phyloP scores from a whole-genome alignment of 2,113 vertebrate species.

The Setophaga kirtlandii region DNA sequence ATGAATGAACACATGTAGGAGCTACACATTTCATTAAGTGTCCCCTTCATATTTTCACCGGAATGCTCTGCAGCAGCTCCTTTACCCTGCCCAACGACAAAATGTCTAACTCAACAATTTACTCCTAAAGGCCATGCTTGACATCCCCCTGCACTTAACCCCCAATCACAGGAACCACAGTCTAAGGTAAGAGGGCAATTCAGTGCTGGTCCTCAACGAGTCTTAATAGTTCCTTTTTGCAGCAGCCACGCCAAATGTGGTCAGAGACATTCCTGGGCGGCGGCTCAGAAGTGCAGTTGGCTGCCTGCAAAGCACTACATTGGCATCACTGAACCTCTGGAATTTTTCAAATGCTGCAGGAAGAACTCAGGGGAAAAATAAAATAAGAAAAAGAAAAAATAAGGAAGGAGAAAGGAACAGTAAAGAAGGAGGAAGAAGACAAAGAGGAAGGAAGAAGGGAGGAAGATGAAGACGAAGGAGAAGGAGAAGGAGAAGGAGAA shows the following conservation, averaged over 20 bases:
- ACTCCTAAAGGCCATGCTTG: not conserved
- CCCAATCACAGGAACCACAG: constrained; percentile 23
- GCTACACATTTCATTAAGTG: not conserved
- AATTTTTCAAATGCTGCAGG: constrained; percentile 2
- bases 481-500: fast-evolving
- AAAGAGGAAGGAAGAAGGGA: too few species aligned
- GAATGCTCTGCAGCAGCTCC: not conserved
- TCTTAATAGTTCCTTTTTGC: constrained; percentile 33
- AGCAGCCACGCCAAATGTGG: constrained; percentile 45
- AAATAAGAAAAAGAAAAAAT: too few species aligned
- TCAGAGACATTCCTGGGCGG: constrained; percentile 21
- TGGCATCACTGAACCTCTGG: not conserved
- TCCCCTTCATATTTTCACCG: not conserved
- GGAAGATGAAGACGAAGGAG: too few species aligned
- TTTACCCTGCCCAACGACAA: not conserved
- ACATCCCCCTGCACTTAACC: constrained; percentile 51
- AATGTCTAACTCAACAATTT: constrained; percentile 10
- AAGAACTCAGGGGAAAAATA: not conserved
- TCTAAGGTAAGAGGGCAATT: constrained; percentile 58
- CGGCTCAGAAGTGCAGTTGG: constrained; percentile 20
- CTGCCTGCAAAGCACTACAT: constrained; percentile 20
- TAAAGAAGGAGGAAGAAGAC: not conserved
- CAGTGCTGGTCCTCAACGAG: constrained; percentile 3
- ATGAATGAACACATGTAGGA: constrained; percentile 4
- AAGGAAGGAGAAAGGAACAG: fast-evolving